Conservation (phyloP, 1,140 invertebrate species). For the Frieseomelitta varia region DNA sequence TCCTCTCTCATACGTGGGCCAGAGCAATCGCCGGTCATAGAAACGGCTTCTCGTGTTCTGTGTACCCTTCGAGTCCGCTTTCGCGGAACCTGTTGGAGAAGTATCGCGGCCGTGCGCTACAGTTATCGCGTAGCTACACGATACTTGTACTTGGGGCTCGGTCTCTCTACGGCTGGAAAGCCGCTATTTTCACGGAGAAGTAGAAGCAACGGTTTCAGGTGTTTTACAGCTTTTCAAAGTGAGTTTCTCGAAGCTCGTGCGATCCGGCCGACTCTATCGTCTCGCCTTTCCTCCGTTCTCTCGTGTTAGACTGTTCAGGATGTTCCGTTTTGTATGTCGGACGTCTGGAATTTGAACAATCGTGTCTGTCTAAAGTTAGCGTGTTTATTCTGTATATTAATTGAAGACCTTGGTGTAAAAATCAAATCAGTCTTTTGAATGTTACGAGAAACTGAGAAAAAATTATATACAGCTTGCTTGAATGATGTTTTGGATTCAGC, state of each 20-base stretch:
- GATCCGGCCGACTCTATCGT: slow-evolving; percentile 9
- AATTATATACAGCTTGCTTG: too few relatives aligned
- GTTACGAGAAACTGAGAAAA: too few relatives aligned
- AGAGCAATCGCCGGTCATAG: slow-evolving; percentile 51
- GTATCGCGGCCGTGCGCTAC: slow-evolving; percentile 38
- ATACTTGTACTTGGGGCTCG: slow-evolving; percentile 66
- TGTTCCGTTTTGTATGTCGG: too few relatives aligned
- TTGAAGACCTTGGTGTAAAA: too few relatives aligned
- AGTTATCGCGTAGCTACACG: slow-evolving; percentile 62
- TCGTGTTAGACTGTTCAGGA: too few relatives aligned
- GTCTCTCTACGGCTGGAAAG: slow-evolving; percentile 12
- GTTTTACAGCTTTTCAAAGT: slow-evolving; percentile 54
- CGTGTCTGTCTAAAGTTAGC: too few relatives aligned
- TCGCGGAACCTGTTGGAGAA: slow-evolving; percentile 32
- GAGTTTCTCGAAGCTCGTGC: slow-evolving; percentile 41
- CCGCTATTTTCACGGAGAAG: slow-evolving; percentile 32
- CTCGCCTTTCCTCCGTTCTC: background rate
- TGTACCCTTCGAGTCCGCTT: slow-evolving; percentile 18
- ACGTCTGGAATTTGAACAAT: too few relatives aligned
- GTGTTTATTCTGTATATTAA: too few relatives aligned
- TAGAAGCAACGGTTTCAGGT: slow-evolving; percentile 37
- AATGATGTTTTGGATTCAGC: too few relatives aligned
- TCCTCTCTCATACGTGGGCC: slow-evolving; percentile 43
- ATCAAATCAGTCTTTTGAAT: too few relatives aligned
- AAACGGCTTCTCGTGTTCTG: slow-evolving; percentile 51